phyloP scores from a whole-genome alignment of 2,888 invertebrate species.

The Eristalis pertinax region DNA sequence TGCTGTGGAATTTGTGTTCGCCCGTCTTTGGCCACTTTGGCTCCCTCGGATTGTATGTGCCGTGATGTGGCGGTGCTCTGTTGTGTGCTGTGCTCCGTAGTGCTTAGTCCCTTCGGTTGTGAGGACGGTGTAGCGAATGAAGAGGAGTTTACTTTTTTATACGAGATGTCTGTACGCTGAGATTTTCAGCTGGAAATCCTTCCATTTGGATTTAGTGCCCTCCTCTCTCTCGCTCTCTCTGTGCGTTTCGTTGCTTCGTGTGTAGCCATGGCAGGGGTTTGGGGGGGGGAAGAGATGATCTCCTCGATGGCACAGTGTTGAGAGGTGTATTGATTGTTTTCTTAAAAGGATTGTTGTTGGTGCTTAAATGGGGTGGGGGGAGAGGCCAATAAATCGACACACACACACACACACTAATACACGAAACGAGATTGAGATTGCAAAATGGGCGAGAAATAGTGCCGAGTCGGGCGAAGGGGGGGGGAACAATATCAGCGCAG shows the following conservation, averaged over 20 bases:
- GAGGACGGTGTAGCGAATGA: constrained; percentile 1
- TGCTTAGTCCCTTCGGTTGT: not conserved
- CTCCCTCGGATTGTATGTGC: no score
- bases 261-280: not conserved
- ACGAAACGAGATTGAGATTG: no score
- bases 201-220: constrained; percentile 43
- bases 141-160: not conserved
- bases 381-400: constrained; percentile 30
- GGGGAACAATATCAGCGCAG: not conserved
- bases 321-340: constrained; percentile 52
- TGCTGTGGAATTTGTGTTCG: constrained; percentile 24
- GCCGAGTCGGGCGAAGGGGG: not conserved
- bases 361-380: not conserved
- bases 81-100: not conserved
- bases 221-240: not conserved
- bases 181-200: constrained; percentile 54
- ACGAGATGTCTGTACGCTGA: constrained; percentile 21
- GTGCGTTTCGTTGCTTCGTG: not conserved
- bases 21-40: not conserved
- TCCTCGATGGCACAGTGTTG: not conserved
- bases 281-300: no score
- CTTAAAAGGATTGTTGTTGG: constrained; percentile 33
- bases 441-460: no score
- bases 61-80: no score
- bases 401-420: not conserved